These are phyloP conservation scores for Agriopis marginaria DNA, from an alignment of 2,888 invertebrate species.

Conservation along the genomic window DNA sequence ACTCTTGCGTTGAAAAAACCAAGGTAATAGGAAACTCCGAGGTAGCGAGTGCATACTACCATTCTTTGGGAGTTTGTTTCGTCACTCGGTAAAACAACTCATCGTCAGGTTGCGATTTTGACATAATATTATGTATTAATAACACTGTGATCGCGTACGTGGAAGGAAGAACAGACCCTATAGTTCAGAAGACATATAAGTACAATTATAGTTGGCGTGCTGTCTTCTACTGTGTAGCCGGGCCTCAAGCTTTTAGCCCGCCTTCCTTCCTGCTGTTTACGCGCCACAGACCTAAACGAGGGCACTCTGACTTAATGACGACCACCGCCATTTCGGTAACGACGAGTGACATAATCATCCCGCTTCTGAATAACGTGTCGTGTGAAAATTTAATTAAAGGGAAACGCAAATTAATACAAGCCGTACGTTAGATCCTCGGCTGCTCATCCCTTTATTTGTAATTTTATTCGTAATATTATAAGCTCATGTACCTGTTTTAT, in stretches of 20 bases:
- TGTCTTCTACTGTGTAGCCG: slow-evolving; percentile 36
- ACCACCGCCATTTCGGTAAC: slow-evolving; percentile 75
- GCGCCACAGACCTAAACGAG: slow-evolving; percentile 76
- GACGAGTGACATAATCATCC: slow-evolving; percentile 61
- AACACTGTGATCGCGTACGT: not conserved
- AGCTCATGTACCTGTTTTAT: not conserved
- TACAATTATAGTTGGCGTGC: slow-evolving; percentile 2
- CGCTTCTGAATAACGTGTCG: slow-evolving; percentile 47
- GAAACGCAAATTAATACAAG: slow-evolving; percentile 45
- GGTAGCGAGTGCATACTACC: too few species aligned
- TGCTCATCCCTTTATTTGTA: slow-evolving; percentile 22
- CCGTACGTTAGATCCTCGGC: slow-evolving; percentile 32
- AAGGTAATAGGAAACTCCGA: too few species aligned
- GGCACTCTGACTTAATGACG: slow-evolving; percentile 80
- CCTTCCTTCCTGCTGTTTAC: slow-evolving; percentile 70
- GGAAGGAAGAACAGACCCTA: not conserved
- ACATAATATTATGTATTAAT: too few species aligned
- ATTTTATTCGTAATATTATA: slow-evolving; percentile 3
- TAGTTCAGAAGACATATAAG: not conserved
- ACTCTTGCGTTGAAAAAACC: too few species aligned
- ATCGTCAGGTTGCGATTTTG: too few species aligned
- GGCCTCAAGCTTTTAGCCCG: slow-evolving; percentile 73
- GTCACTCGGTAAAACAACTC: too few species aligned
- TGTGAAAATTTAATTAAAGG: slow-evolving; percentile 49
- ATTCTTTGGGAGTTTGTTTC: too few species aligned